These are phyloP conservation scores for Orthosia incerta DNA, from an alignment of 2,888 invertebrate genomes.

Conservation along the genomic window DNA sequence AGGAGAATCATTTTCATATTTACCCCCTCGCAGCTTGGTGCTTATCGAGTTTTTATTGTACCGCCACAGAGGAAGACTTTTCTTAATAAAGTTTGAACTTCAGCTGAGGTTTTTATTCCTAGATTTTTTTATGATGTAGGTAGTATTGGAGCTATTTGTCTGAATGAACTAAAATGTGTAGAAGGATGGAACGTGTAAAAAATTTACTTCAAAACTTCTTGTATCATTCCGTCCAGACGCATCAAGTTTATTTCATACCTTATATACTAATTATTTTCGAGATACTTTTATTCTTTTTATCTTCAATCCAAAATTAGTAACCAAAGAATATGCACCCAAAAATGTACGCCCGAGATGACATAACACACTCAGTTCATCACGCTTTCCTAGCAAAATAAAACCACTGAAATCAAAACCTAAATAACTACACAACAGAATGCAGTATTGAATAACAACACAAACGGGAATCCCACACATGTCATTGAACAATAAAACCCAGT, in stretches of 20 bases:
- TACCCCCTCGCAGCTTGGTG: constrained; percentile 58
- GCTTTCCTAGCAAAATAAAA: background rate
- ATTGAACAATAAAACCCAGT: constrained; percentile 12
- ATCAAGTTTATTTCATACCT: background rate
- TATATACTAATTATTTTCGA: background rate
- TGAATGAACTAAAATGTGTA: constrained; percentile 12
- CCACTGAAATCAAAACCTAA: background rate
- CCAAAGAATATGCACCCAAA: too few species aligned
- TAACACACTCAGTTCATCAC: background rate
- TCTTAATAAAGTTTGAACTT: constrained; percentile 54
- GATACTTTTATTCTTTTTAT: background rate
- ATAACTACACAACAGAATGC: background rate
- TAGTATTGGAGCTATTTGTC: constrained; percentile 23
- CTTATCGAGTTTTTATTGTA: constrained; percentile 63
- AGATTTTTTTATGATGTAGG: constrained; percentile 23
- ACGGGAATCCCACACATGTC: constrained; percentile 14
- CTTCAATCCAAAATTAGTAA: too few species aligned
- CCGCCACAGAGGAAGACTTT: constrained; percentile 29
- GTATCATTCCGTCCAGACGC: background rate
- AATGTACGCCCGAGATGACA: background rate
- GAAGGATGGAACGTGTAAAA: background rate
- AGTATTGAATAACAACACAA: constrained; percentile 25
- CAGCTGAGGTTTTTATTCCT: constrained; percentile 30
- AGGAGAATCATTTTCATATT: constrained; percentile 77
- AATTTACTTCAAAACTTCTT: background rate